Evolutionary conservation across 37 sponge, comb jelly and placozoan species (phyloP), one percentile per base, ranked within the genome.

Genomic region (Chondrilla cf. caribensis): DNA sequence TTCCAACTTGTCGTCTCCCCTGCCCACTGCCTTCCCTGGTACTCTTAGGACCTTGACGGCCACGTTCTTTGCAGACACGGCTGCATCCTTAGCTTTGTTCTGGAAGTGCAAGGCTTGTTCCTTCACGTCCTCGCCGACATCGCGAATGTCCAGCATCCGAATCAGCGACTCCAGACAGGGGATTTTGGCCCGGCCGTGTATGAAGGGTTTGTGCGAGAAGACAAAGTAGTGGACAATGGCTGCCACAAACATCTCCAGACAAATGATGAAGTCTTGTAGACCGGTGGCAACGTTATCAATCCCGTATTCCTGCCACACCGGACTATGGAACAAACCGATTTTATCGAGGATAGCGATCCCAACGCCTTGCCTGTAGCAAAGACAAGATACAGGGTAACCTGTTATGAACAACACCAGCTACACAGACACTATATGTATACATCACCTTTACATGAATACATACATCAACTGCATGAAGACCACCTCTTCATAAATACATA

Each of bases 131-230:
- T 77, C 86, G 15, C 77, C 60, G 21, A 90, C 83, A 32, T 95
- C 95, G 9, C 93, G 81, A 24, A 95, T 85, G 60, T 95, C 95
- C 70, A 89, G 43, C 93, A 95, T 92, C 8, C 82, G 43, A n/a
- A 91, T 29, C 39, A 93, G 87, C 47, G 90, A 84, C 6, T 73
- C 36, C 4, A 93, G 40, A 32, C 85, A 93, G n/a, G 91, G 89
- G 0, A 84, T 89, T 37, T 83, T 70, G 73, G 77, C 17, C 80
- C 89, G 2, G 86, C 95, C 40, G 91, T 94, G 82, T 17, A 92
- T 77, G 55, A 68, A 97, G 0, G 93, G 97, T 67, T 90, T 94
- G 81, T 92, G 89, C n/a, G 97, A 94, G 81, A 97, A 97, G 37
- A 92, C 82, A 79, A 92, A 90, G 70, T 92, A 88, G 80, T 94